Evolutionary conservation across 2,797 vertebrate species (phyloP), one percentile per base, ranked within the genome.

Genomic region (Semotilus atromaculatus): DNA sequence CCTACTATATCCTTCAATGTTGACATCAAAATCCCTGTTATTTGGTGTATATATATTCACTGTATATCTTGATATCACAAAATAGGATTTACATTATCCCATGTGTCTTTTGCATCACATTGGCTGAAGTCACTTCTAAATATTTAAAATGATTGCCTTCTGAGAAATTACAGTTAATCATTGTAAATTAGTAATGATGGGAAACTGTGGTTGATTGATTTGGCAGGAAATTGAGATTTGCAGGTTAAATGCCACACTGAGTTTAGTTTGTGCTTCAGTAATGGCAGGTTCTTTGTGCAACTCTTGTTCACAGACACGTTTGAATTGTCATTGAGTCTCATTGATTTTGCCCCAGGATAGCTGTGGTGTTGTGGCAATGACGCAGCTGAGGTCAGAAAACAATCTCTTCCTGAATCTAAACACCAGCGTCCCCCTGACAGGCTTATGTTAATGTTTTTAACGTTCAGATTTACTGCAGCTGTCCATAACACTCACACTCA

Each of bases 261-360:
- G 26, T 55, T 31, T 3, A 19, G 36, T n/a, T 34, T 81, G 26
- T 62, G 73, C 14, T 64, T 64, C 14, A 64, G 26, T 64, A 64
- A 64, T 64, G 60, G 14, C 26, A 16, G 60, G 60, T 48, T 60
- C 14, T 62, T n/a, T 64, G 18, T 9, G 26, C 3, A 10, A 4
- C 73, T 68, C 19, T 26, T 51, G 26, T 29, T 68, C 45, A 53
- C 45, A 53, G 18, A 3, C 40, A 0, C n/a, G 48, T 77, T 26
- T 71, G 53, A 78, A 53, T 72, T 51, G 60, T 53, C 40, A 38
- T 71, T 14, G 53, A 78, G 66, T 62, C 38, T 11, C n/a, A 82
- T 86, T 82, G 80, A 86, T 86, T 81, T 48, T 64, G 72, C 64
- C 73, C 31, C 73, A 38, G 64, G 60, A 77, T 38, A 29, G 51